phyloP scores from a whole-genome alignment of 2,888 invertebrate genomes.

The Odontothrips loti region DNA sequence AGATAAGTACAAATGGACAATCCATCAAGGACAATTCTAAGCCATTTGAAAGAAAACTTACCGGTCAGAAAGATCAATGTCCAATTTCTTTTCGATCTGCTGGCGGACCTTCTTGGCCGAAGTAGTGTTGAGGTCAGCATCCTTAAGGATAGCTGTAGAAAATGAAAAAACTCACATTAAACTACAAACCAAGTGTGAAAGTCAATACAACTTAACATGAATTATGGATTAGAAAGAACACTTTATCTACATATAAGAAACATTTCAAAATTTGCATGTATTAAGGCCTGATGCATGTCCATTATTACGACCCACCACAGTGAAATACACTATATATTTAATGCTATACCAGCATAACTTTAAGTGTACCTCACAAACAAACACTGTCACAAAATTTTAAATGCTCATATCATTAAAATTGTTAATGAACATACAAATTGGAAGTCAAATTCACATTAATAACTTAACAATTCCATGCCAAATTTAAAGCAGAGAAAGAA shows the following conservation, averaged over 20 bases:
- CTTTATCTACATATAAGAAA: slow-evolving; percentile 27
- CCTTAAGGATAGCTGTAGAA: slow-evolving; percentile 73
- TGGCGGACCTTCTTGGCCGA: slow-evolving; percentile 87
- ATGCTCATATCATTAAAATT: background rate
- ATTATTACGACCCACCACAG: no score
- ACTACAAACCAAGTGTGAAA: background rate
- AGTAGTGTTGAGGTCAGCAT: slow-evolving; percentile 76
- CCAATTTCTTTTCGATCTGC: slow-evolving; percentile 76
- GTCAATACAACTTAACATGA: slow-evolving; percentile 29
- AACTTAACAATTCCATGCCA: background rate
- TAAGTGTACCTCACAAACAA: slow-evolving; percentile 1
- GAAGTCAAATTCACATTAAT: no score
- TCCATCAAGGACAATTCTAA: background rate
- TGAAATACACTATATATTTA: no score
- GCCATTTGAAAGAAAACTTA: slow-evolving; percentile 41
- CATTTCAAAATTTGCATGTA: background rate
- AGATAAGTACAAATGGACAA: slow-evolving; percentile 18
- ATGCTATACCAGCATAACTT: no score
- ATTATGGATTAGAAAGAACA: background rate
- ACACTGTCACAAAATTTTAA: slow-evolving; percentile 30
- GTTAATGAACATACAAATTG: no score
- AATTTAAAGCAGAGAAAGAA: slow-evolving; percentile 31
- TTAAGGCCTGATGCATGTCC: background rate
- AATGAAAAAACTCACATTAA: slow-evolving; percentile 28
- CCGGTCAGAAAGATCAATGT: slow-evolving; percentile 65